These are phyloP conservation scores for Calypte anna DNA, from an alignment of 2,113 vertebrate species.

Conservation along the genomic window DNA sequence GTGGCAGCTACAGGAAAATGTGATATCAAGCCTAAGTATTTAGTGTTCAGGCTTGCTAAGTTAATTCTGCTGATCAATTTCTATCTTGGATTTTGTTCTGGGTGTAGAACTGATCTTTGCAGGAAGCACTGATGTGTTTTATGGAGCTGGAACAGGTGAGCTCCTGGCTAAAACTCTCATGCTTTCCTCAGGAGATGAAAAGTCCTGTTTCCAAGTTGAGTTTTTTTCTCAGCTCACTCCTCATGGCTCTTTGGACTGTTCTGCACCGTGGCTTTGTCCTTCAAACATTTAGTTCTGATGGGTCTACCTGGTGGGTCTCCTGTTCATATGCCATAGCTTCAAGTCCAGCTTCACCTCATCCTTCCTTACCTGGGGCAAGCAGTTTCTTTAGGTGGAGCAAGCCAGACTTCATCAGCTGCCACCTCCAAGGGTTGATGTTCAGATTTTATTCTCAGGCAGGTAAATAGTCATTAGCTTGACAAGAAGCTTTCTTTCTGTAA, in stretches of 20 bases:
- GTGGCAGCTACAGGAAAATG: neutral
- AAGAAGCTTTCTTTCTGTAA: neutral
- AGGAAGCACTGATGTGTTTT: neutral
- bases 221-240: neutral
- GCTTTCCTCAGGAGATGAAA: neutral
- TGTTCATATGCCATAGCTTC: neutral
- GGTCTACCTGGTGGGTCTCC: neutral
- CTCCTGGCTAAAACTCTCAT: neutral
- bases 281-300: neutral
- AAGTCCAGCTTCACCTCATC: neutral
- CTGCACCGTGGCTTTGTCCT: neutral
- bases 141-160: neutral
- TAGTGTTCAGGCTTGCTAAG: neutral
- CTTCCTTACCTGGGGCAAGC: neutral
- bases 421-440: neutral
- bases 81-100: neutral
- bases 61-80: neutral
- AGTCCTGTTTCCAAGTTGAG: neutral
- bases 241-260: neutral
- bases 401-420: neutral
- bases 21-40: neutral
- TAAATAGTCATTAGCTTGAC: neutral
- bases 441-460: neutral
- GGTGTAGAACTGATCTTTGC: neutral
- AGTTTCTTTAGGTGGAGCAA: neutral